These are phyloP conservation scores for Anseranas semipalmata DNA, from an alignment of 2,113 vertebrate genomes.

Conservation along the genomic window DNA sequence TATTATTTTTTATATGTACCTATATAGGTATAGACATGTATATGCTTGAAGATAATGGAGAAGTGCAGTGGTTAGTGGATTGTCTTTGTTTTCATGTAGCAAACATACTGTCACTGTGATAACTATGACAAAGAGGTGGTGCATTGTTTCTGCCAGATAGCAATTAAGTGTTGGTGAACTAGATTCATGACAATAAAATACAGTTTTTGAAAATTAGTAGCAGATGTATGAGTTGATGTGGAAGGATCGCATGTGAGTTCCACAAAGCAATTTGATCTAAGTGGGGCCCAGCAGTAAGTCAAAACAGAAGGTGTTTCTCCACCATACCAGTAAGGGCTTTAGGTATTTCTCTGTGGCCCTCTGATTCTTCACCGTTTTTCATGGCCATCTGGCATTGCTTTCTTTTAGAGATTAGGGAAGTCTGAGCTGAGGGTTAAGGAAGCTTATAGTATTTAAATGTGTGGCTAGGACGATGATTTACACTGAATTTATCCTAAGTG, in stretches of 20 bases:
- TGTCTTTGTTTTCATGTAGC: neutral
- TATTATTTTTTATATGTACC: neutral
- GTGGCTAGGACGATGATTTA: slow-evolving; percentile 57
- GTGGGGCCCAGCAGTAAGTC: neutral
- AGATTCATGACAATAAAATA: neutral
- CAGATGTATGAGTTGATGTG: neutral
- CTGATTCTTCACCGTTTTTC: slow-evolving; percentile 81
- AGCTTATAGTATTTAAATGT: slow-evolving; percentile 77
- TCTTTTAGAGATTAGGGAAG: slow-evolving; percentile 82
- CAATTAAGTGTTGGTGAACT: neutral
- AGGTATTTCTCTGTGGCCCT: slow-evolving; percentile 68
- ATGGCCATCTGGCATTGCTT: slow-evolving; percentile 82
- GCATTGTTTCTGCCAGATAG: neutral
- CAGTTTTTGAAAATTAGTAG: neutral
- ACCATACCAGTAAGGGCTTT: slow-evolving; percentile 38
- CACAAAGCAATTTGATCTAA: neutral
- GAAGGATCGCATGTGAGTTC: neutral
- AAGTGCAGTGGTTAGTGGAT: neutral
- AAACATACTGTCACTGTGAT: rapidly evolving
- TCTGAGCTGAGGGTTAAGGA: slow-evolving; percentile 73
- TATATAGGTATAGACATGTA: neutral
- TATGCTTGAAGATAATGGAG: neutral
- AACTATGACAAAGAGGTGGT: neutral
- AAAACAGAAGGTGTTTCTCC: slow-evolving; percentile 22
- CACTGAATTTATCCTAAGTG: slow-evolving; percentile 47